Conservation (phyloP, 2,797 vertebrate species). For the Geotrypetes seraphini region DNA sequence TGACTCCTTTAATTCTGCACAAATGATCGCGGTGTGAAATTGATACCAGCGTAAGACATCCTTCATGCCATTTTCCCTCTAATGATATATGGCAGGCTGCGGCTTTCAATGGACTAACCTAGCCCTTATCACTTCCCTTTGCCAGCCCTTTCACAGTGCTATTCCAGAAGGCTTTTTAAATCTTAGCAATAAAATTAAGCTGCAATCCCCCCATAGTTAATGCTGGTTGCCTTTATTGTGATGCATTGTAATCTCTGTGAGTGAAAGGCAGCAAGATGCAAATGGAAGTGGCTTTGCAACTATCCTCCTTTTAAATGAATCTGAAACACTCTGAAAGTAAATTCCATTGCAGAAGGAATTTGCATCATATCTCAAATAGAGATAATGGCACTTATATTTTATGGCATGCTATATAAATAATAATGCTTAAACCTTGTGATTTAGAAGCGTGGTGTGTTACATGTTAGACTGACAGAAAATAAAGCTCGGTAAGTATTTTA, state of each 20-base stretch:
- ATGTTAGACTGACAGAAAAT: constrained; percentile 43
- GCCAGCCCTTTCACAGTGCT: too few species aligned
- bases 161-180: constrained; percentile 24
- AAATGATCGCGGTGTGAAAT: too few species aligned
- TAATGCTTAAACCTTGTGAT: constrained; percentile 39
- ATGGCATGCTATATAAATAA: constrained; percentile 47
- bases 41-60: too few species aligned
- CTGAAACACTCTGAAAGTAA: constrained; percentile 51
- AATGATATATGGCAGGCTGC: too few species aligned
- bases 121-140: too few species aligned
- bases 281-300: constrained; percentile 55
- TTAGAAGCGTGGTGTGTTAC: constrained; percentile 43
- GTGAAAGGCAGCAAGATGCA: constrained; percentile 51
- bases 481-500: constrained; percentile 32
- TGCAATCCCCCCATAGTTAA: constrained; percentile 35
- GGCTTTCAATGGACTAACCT: too few species aligned
- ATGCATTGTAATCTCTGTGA: constrained; percentile 30
- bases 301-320: constrained; percentile 57
- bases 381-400: constrained; percentile 56
- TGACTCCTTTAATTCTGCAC: too few species aligned
- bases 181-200: constrained; percentile 45
- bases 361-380: constrained; percentile 39
- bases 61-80: too few species aligned
- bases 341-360: constrained; percentile 55
- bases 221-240: constrained; percentile 34